A percentile compares a stretch with the other conserved stretches of the same genome.
Conservation (phyloP, 2,113 vertebrate species). For the Pantherophis guttatus region DNA sequence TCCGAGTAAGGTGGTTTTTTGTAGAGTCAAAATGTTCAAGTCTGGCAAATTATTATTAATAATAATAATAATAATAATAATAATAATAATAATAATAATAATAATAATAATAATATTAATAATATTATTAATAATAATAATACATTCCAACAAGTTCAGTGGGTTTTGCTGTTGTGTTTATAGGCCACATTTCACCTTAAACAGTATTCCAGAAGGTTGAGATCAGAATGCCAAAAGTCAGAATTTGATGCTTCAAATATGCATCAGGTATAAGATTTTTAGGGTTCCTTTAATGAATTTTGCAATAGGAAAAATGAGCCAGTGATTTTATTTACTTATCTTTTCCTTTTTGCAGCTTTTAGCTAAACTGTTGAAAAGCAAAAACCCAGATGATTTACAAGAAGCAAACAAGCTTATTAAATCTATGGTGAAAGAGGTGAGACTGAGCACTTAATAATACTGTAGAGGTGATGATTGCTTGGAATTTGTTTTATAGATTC, state of each 20-base stretch:
- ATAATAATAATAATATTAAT: too few relatives aligned
- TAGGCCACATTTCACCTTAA: neutral
- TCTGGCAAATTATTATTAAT: too few relatives aligned
- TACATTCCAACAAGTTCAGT: neutral
- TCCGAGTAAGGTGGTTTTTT: too few relatives aligned
- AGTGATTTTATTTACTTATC: slow-evolving; percentile 11
- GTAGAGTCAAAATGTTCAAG: too few relatives aligned
- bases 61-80: too few relatives aligned
- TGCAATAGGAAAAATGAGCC: neutral
- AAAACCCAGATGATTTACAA: slow-evolving; percentile 92
- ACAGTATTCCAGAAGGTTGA: neutral
- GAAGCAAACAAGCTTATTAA: slow-evolving; percentile 95
- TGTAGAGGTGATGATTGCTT: neutral
- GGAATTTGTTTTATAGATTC: slow-evolving; percentile 5
- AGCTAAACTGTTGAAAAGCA: slow-evolving; percentile 90
- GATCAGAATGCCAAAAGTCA: neutral
- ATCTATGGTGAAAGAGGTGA: slow-evolving; percentile 97
- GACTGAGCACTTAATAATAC: slow-evolving; percentile 32
- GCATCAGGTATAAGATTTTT: neutral
- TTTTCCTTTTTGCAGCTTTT: slow-evolving; percentile 74
- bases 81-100: too few relatives aligned
- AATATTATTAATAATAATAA: too few relatives aligned
- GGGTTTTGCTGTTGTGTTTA: neutral
- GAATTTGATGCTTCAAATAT: neutral
- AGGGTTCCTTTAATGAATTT: neutral